phyloP scores from a whole-genome alignment of 92 coral and sea anemone genomes.

The Bergia puertoricense region DNA sequence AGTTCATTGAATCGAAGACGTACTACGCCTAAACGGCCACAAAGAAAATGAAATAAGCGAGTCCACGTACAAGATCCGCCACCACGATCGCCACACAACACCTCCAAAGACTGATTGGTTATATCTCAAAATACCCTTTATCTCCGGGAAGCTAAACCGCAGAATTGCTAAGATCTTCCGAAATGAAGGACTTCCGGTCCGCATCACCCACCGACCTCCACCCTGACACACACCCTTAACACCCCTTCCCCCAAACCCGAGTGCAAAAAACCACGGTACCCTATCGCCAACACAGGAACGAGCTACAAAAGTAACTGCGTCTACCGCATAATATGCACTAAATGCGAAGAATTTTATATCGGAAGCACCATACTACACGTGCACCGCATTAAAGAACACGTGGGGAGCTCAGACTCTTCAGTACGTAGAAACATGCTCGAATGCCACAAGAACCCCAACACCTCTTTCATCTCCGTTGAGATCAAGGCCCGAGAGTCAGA shows the following conservation, averaged over 20 bases:
- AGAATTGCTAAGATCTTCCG: constrained; percentile 12
- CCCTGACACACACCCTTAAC: constrained; percentile 4
- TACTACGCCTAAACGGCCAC: not conserved
- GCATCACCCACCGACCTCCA: not conserved
- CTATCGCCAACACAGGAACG: no score
- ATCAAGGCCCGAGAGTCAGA: not conserved
- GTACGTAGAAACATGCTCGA: no score
- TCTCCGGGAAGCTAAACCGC: constrained; percentile 1
- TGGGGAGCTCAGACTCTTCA: no score
- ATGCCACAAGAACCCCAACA: no score
- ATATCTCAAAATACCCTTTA: not conserved
- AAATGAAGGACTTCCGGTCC: not conserved
- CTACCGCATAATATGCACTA: no score
- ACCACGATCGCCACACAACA: not conserved
- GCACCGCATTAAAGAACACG: no score
- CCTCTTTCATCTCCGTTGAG: no score
- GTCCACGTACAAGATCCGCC: not conserved
- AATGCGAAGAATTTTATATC: no score
- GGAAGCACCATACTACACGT: no score
- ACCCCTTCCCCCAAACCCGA: not conserved
- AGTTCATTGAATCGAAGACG: not conserved
- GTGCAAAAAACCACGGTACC: no score
- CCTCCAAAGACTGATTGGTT: not conserved
- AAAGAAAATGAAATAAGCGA: not conserved
- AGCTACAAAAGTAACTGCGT: no score